Base-by-base conservation (phyloP, 2,888 invertebrate species). In the Chironomus tentans region DNA sequence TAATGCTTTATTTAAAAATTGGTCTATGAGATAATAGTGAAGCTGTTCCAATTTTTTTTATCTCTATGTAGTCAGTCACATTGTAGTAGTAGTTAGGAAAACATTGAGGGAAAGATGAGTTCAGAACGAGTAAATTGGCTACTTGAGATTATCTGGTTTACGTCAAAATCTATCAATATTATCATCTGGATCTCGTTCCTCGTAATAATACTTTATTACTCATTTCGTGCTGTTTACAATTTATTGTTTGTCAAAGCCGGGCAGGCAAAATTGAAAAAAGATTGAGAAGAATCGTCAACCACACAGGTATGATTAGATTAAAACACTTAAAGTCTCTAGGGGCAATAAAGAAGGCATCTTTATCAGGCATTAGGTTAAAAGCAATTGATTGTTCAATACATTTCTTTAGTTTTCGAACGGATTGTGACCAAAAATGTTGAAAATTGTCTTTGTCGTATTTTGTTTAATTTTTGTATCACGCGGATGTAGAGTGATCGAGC, bases 81-180 rank as follows among this genome's bases (percentile, higher is more conserved):
- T 10, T 38, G 1, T 1, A 38, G 38, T 10, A 38, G 38, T 38
- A 7, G 38, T 38, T 38, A 38, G 10, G 38, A 38, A 38, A 38
- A 38, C 7, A 38, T 38, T 10, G 38, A n/a, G 4, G 1, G 10
- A 56, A 6, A 18, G 18, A 56, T 56, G 56, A 56, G 7, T 15
- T 38, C 38, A 1, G 38, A 38, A 10, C 38, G 38, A 18, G 15
- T 56, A 2, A 71, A 71, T 28, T 71, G 71, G 56, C 7, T 71
- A 22, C 56, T 71, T 15, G 71, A 71, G 12, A 71, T 71, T 12
- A 28, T 71, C 24, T 71, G 71, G 71, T 71, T 71, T 24, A 50
- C 56, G 5, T 56, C 71, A 7, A 71, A 71, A 15, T 24, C 22
- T 3, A 22, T 71, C 12, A 71, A 71, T 56, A 22, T 22, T 6